Evolutionary conservation across 2,888 invertebrate species (phyloP), one percentile per base, ranked within the genome.

Genomic region (Amitus sp.): DNA sequence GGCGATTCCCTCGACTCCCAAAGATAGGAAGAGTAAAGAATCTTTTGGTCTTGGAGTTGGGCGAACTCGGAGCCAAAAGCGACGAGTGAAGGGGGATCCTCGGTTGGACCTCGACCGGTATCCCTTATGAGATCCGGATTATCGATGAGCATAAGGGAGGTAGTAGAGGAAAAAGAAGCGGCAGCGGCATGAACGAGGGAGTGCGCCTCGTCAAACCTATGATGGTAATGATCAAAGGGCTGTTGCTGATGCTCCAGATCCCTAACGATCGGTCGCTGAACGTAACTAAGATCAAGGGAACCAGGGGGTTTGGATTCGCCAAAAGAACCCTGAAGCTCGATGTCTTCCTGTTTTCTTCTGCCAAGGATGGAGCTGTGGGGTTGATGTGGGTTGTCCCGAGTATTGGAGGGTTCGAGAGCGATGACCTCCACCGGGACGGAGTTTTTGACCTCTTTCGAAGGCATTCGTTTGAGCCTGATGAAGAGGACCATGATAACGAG

Each of bases 41-140:
- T 66, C 62, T 77, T 76, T 17, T 70, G 67, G 49, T 77, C 74
- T 47, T 74, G 76, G 30, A 76, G 60, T 10, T 73, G 70, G 27
- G 46, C 43, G 76, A 92, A 93, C 73, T 92, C 92, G n/a, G 91
- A 92, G 72, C 90, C 91, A 49, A 87, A 87, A 49, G 89, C 88
- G 9, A 82, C 74, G 5, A 83, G n/a, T n/a, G n/a, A n/a, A n/a
- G n/a, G 79, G 42, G 80, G 78, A 37, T 80, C 78, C 18, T 77
- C 81, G 27, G 70, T 61, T n/a, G 80, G 76, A 3, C 76, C 76
- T 2, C 77, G 79, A 55, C 73, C 79, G 65, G 93, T 93, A 76
- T 94, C 94, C 74, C 92, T 92, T 74, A 94, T 94, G 65, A 94
- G 85, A 81, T 94, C 94, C 1, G 94, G 94, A 80, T 94, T 93